Evolutionary conservation across 2,888 invertebrate genomes (phyloP), one percentile per base, ranked within the genome.

Genomic region (Opisthograptis luteolata): DNA sequence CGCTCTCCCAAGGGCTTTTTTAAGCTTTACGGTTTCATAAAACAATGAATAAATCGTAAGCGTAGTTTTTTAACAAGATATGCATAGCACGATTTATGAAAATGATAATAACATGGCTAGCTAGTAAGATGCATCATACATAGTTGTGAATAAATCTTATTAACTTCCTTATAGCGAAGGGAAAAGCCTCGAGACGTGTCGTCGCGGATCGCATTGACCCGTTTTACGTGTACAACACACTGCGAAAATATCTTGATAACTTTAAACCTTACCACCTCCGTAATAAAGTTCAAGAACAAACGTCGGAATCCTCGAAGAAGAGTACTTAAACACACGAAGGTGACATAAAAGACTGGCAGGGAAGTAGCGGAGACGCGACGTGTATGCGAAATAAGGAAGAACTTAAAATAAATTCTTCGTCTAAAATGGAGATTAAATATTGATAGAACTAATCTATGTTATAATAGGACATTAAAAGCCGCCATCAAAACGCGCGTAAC

Each of bases 141-240:
- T 37, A 39, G 35, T 51, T 57, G 60, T 62, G 63, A 64, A 70
- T 74, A 74, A 69, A 71, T 70, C 60, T 68, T 62, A 69, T 70
- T 65, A 65, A 68, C 70, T 78, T 76, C 77, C 77, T 76, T 62
- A 64, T 68, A 55, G 62, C 64, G 68, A 63, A 76, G 76, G 79
- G 75, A 77, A 79, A 72, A 74, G 77, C 82, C 82, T 79, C 79
- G 76, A 62, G 65, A 64, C 66, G 65, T 71, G 69, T 68, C 69
- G 66, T 66, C 68, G 73, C 55, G 58, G 70, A 63, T 81, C 71
- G 67, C 84, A 83, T 79, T 83, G 84, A 83, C 84, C 84, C 70
- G 68, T 66, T 79, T 80, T 63, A 62, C 62, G 59, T 65, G 63
- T 63, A 36, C 40, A 19, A 10, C 31, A 32, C 44, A 45, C 30